Base-by-base conservation (phyloP, 2,113 vertebrate genomes). In the Ancistrus triradiatus region DNA sequence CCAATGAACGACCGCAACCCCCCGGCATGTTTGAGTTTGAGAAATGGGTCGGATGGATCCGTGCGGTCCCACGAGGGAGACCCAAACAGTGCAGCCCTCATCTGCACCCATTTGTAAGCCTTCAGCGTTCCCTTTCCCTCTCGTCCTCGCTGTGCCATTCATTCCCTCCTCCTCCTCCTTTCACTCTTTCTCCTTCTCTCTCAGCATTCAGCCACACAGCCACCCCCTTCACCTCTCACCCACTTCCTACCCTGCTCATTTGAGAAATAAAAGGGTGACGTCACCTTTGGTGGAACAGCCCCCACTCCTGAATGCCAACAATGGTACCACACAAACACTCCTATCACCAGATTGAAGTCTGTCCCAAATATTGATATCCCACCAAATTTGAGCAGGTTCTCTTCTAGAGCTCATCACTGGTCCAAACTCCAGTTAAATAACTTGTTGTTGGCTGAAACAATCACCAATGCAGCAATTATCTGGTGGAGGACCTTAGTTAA, bases 161-260 rank as follows among this genome's bases (percentile, higher is more conserved):
- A 1, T 28, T 24, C 18, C 40, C 37, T 13, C 27, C 24, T 27
- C 35, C 8, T 31, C 14, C 51, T 58, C 44, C 28, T 31, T 28
- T 38, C 8, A 24, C 59, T 56, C 22, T 63, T 68, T 40, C 66
- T 14, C 4, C 47, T 68, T 13, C 13, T 24, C 48, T 15, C 25
- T 33, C 6, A 44, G 27, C 21, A 48, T 33, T 38, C 40, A 17
- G 3, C 19, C 24, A 40, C 18, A 58, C 4, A 4, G 9, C 35
- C 49, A 63, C 62, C 58, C 37, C 8, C 37, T 24, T 58, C 58
- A 88, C 83, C 87, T 86, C 77, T 87, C 81, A 85, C 86, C 86
- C 78, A 86, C 75, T 86, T 82, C 77, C 72, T 70, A 35, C 42
- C 55, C 59, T 60, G 56, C 38, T 49, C 63, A 10, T 57, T 74